A percentile compares a stretch with the other conserved stretches of the same genome.
phyloP scores from a whole-genome alignment of 2,797 vertebrate species.

The Erpetoichthys calabaricus region DNA sequence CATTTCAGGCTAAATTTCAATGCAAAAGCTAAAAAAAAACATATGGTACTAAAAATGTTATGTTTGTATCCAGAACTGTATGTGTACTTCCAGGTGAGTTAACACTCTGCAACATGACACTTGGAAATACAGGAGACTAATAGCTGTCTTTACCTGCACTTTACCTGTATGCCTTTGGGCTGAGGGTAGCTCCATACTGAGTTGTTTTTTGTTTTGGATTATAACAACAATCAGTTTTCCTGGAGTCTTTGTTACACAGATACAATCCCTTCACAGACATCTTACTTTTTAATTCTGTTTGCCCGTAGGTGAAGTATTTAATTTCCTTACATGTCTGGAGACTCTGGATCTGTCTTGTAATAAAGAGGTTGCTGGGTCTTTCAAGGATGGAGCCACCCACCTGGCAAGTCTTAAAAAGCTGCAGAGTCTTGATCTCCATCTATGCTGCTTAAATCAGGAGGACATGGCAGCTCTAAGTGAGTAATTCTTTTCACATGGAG shows the following conservation, averaged over 20 bases:
- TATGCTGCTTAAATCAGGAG: constrained; percentile 48
- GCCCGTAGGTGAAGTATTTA: constrained; percentile 23
- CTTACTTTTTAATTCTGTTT: constrained; percentile 24
- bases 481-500: constrained; percentile 12
- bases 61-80: too few relatives aligned
- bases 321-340: constrained; percentile 25
- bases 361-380: constrained; percentile 50
- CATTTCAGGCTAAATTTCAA: too few relatives aligned
- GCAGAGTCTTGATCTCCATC: constrained; percentile 61
- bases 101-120: too few relatives aligned
- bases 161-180: too few relatives aligned
- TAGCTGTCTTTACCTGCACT: too few relatives aligned
- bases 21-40: too few relatives aligned
- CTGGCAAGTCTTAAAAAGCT: constrained; percentile 51
- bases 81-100: too few relatives aligned
- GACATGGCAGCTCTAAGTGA: constrained; percentile 59
- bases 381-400: constrained; percentile 36
- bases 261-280: background rate
- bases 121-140: too few relatives aligned
- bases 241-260: constrained; percentile 18
- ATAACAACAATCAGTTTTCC: constrained; percentile 21
- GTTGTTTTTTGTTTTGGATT: too few relatives aligned
- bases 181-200: too few relatives aligned
- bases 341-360: constrained; percentile 60
- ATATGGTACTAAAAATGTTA: too few relatives aligned